Evolutionary conservation across 2,113 vertebrate species (phyloP).

Genomic region (Calcarius ornatus): DNA sequence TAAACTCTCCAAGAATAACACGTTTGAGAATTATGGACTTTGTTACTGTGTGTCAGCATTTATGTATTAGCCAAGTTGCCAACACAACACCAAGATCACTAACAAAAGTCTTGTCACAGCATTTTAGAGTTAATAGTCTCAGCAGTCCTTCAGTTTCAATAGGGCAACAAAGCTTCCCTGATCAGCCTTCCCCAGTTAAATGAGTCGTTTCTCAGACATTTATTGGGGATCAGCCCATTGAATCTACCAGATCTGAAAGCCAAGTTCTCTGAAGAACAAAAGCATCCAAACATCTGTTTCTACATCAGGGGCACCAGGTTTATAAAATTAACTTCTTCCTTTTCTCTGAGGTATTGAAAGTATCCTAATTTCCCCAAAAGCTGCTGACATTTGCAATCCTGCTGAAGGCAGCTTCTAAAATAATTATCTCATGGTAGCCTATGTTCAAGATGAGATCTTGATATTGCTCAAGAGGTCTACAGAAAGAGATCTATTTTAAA

Average conservation of each 20-base stretch:
- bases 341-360: not conserved
- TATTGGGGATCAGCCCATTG: not conserved
- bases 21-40: not conserved
- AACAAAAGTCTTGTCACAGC: not conserved
- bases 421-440: not conserved
- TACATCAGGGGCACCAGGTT: not conserved
- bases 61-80: not conserved
- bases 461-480: not conserved
- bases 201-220: not conserved
- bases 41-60: not conserved
- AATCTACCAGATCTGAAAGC: not conserved
- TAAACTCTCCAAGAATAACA: not conserved
- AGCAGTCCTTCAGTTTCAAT: not conserved
- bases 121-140: not conserved
- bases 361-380: not conserved
- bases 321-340: not conserved
- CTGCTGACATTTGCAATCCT: not conserved
- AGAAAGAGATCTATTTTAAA: conserved; percentile 12
- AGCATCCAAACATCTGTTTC: not conserved
- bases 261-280: not conserved
- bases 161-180: not conserved
- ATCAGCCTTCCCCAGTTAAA: not conserved
- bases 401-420: not conserved
- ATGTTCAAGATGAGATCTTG: not conserved
- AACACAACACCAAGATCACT: not conserved